Evolutionary conservation across 1,140 invertebrate genomes (phyloP).

Genomic region (Drosophila nasuta): DNA sequence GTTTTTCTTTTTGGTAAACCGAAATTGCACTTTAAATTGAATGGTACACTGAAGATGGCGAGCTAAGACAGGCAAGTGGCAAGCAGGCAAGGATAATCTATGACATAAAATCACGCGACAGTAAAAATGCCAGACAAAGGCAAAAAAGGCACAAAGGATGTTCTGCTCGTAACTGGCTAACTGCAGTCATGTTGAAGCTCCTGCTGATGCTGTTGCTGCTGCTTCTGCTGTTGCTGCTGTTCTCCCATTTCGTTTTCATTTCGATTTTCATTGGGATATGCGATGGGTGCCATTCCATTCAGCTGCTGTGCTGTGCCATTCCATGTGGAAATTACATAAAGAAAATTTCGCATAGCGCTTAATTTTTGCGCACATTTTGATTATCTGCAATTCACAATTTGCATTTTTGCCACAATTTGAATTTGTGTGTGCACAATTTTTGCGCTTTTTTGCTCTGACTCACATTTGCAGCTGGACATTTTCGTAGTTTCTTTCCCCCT

Average conservation of each 20-base stretch:
- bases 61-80: slow-evolving; percentile 4
- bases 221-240: not conserved
- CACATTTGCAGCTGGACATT: slow-evolving; percentile 55
- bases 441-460: slow-evolving; percentile 39
- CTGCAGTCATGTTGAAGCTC: slow-evolving; percentile 31
- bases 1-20: slow-evolving; percentile 51
- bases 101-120: slow-evolving; percentile 79
- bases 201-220: not conserved
- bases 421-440: slow-evolving; percentile 3
- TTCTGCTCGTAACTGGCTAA: slow-evolving; percentile 34
- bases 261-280: too few species aligned
- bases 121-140: slow-evolving; percentile 73
- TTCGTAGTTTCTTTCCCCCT: not conserved
- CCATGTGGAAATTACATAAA: slow-evolving; percentile 70
- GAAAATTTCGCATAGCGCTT: slow-evolving; percentile 54
- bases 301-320: slow-evolving; percentile 29
- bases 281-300: not conserved
- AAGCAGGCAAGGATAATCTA: slow-evolving; percentile 64
- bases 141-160: slow-evolving; percentile 49
- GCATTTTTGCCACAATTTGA: slow-evolving; percentile 54
- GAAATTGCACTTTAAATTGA: slow-evolving; percentile 80
- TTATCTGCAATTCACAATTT: slow-evolving; percentile 71
- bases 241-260: slow-evolving; percentile 1
- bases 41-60: slow-evolving; percentile 38
- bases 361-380: slow-evolving; percentile 76